Conservation (phyloP, 37 sponge, comb jelly and placozoan species). For the Halisarca cf. caerulea region DNA sequence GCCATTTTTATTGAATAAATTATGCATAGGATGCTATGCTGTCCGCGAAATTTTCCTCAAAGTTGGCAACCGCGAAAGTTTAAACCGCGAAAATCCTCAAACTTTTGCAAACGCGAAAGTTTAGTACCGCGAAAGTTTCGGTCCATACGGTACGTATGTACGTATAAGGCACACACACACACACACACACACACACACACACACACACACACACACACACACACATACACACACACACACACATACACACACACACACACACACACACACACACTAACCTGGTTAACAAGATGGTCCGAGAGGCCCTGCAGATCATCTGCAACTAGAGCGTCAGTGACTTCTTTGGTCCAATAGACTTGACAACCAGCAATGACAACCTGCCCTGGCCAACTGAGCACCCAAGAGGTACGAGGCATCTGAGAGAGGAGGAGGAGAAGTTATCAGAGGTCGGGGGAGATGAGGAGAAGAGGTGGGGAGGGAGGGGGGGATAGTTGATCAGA, state of each 20-base stretch:
- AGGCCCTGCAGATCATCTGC: slow-evolving; percentile 70
- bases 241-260: not conserved
- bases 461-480: not conserved
- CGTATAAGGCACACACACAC: not conserved
- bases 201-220: not conserved
- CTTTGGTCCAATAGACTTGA: slow-evolving; percentile 94
- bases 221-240: not conserved
- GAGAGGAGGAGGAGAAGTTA: not conserved
- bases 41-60: too few species aligned
- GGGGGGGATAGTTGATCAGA: not conserved
- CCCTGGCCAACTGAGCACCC: slow-evolving; percentile 99
- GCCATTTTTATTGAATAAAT: too few species aligned
- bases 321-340: slow-evolving; percentile 87
- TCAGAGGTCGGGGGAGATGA: not conserved
- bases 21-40: too few species aligned
- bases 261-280: too few species aligned
- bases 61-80: too few species aligned
- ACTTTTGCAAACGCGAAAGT: too few species aligned
- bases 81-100: too few species aligned
- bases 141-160: too few species aligned
- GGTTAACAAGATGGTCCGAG: slow-evolving; percentile 71
- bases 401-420: slow-evolving; percentile 87
- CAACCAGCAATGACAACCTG: slow-evolving; percentile 99
- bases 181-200: not conserved
- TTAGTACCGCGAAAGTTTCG: too few species aligned